Base-by-base conservation (phyloP, 2,113 vertebrate genomes). In the Mungos mungo region DNA sequence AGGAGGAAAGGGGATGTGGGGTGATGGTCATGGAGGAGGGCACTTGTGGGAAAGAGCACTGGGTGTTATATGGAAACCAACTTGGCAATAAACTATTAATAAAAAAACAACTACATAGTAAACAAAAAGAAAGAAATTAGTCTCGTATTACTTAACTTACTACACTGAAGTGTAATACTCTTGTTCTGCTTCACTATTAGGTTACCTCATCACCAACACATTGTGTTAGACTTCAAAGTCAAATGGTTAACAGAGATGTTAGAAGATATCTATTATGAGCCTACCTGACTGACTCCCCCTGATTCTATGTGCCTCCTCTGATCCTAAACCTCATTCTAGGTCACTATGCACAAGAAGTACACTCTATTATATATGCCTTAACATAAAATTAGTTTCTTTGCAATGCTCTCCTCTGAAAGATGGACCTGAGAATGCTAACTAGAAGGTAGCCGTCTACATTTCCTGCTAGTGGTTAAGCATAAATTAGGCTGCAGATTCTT, bases 401-500 rank as follows among this genome's bases (percentile, higher is more conserved):
- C 31, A 63, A 11, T 47, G 13, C 11, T 82, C 13, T 94, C 1
- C 77, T 97, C 63, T 93, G 65, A 86, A 77, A 82, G 81, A 9
- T n/a, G 8, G 38, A 98, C 98, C 96, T 97, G 96, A 97, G 94
- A 87, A 69, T 66, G 65, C 16, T 89, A 83, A 94, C 65, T 86
- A 96, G 96, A 98, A 95, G 95, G 97, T 97, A 90, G 95, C 88
- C 23, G 74, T 92, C 94, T 96, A 96, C 92, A 97, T 94, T 97
- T 86, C 91, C 97, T 98, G 97, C 97, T 98, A 98, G 83, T 38
- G 65, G 93, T 97, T 97, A 92, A 98, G 91, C 0, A 87, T 98
- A 98, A 98, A 98, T 98, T 93, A 96, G 95, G 50, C 77, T 96
- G 65, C 92, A 88, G 84, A 80, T 97, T 98, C 98, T 95, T 98